A percentile compares a stretch with the other conserved stretches of the same genome.
Evolutionary conservation across 2,797 vertebrate species (phyloP).

Genomic region (Channa striata): DNA sequence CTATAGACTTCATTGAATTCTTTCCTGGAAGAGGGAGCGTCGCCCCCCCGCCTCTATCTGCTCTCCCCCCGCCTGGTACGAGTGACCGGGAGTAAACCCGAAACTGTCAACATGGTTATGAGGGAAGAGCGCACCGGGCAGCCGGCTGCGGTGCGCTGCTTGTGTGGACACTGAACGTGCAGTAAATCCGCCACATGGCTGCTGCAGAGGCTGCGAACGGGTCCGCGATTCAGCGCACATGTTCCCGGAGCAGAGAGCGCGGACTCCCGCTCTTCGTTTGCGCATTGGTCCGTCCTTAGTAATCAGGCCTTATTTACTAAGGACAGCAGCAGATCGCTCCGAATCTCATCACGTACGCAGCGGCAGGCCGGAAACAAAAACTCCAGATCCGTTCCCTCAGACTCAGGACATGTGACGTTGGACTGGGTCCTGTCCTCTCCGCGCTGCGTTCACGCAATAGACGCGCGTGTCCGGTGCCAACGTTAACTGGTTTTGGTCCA

Average conservation of each 20-base stretch:
- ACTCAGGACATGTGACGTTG: neutral
- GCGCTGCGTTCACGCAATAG: constrained; percentile 31
- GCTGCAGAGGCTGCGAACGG: neutral
- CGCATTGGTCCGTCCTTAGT: neutral
- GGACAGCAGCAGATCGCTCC: neutral
- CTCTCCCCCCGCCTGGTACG: constrained; percentile 49
- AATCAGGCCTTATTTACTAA: neutral
- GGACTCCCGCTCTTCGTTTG: too few species aligned
- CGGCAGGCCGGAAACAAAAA: constrained; percentile 6
- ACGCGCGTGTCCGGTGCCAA: constrained; percentile 63
- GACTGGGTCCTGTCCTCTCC: neutral
- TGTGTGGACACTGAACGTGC: constrained; percentile 40
- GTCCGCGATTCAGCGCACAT: neutral
- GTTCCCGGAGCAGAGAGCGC: neutral
- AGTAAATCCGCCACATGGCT: constrained; percentile 10
- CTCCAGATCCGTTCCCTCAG: constrained; percentile 1
- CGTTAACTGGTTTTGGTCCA: constrained; percentile 84
- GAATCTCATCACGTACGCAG: neutral
- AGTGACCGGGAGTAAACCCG: constrained; percentile 86
- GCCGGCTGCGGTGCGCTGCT: constrained; percentile 50
- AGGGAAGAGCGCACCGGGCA: constrained; percentile 70
- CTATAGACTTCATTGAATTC: constrained; percentile 36
- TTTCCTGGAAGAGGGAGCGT: constrained; percentile 47
- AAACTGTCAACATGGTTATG: constrained; percentile 80
- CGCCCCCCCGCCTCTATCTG: neutral